A percentile compares a stretch with the other conserved stretches of the same genome.
phyloP scores from a whole-genome alignment of 2,797 vertebrate species.

The Iguana delicatissima region DNA sequence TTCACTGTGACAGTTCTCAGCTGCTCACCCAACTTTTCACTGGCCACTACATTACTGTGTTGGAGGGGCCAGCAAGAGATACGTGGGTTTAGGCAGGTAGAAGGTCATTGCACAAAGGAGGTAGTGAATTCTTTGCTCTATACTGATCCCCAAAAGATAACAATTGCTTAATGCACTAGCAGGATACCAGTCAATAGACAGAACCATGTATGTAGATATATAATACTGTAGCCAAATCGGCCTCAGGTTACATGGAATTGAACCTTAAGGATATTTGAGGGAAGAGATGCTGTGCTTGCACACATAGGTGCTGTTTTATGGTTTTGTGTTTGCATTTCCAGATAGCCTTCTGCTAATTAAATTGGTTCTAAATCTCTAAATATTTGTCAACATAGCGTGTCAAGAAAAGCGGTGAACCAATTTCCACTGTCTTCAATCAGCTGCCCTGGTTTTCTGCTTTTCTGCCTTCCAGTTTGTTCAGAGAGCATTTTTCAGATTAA shows the following conservation, averaged over 20 bases:
- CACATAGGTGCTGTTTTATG: background rate
- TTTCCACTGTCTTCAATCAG: background rate
- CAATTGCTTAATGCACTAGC: too few relatives aligned
- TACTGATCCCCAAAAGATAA: too few relatives aligned
- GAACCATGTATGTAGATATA: background rate
- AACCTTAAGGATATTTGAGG: background rate
- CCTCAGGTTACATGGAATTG: background rate
- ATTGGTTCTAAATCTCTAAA: background rate
- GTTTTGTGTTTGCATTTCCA: background rate
- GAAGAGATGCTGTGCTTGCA: background rate
- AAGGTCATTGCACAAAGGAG: too few relatives aligned
- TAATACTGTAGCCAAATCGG: background rate
- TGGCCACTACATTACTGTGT: too few relatives aligned
- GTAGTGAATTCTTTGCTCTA: too few relatives aligned
- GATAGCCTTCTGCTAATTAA: background rate
- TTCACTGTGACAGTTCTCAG: too few relatives aligned
- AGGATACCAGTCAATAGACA: background rate
- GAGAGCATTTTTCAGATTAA: background rate
- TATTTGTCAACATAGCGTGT: background rate
- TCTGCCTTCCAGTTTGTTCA: background rate
- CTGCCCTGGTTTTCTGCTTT: background rate
- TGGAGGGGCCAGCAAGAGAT: too few relatives aligned
- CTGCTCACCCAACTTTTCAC: too few relatives aligned
- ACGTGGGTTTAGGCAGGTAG: too few relatives aligned
- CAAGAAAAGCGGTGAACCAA: background rate